These are phyloP conservation scores for Lytechinus pictus DNA, from an alignment of 35 echinoderm and acorn worm genomes.

Conservation along the genomic window DNA sequence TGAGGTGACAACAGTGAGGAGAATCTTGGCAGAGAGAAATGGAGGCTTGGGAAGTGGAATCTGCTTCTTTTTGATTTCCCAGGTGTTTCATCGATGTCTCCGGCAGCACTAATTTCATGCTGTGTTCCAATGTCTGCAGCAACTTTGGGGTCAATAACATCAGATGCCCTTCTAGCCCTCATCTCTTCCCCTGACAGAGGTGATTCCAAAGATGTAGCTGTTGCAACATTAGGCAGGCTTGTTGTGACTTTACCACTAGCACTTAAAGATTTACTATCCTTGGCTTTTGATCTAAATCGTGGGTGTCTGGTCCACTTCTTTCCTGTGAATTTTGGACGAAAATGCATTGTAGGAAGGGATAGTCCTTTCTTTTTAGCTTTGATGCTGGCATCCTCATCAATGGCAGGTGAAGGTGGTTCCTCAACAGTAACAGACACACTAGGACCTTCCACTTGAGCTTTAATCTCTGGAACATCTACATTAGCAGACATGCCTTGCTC, in stretches of 20 bases:
- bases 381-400: slow-evolving; percentile 37
- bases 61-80: slow-evolving; percentile 9
- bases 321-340: slow-evolving; percentile 48
- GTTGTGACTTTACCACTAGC: slow-evolving; percentile 41
- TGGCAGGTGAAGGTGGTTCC: neutral
- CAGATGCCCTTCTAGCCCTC: slow-evolving; percentile 29
- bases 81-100: neutral
- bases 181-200: slow-evolving; percentile 3
- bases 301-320: slow-evolving; percentile 47
- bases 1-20: slow-evolving; percentile 17
- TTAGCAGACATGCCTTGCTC: neutral
- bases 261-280: slow-evolving; percentile 18
- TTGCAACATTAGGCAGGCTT: slow-evolving; percentile 41
- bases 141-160: neutral
- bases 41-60: slow-evolving; percentile 7
- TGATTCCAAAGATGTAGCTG: neutral
- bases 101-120: slow-evolving; percentile 24
- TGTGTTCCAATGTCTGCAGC: neutral
- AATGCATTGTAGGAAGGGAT: slow-evolving; percentile 58
- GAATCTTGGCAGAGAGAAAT: slow-evolving; percentile 43
- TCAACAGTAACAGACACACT: slow-evolving; percentile 30
- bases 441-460: neutral
- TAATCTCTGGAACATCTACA: neutral
- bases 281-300: slow-evolving; percentile 2
- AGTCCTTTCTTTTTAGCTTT: slow-evolving; percentile 54